Conservation (phyloP, 2,797 vertebrate species). For the Myotis findleyi region DNA sequence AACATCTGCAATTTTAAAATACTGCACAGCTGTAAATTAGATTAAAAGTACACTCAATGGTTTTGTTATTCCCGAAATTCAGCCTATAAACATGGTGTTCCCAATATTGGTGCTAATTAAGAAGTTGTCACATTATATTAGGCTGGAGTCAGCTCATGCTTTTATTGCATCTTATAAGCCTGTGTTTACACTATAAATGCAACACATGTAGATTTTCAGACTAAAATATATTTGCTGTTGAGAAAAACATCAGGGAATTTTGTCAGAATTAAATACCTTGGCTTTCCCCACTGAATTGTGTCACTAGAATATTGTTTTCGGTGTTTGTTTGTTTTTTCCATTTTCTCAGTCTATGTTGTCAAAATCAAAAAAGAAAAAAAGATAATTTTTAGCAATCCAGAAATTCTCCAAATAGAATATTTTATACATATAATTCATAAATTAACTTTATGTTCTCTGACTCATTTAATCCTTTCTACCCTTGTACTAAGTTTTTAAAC, state of each 20-base stretch:
- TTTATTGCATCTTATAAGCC: neutral
- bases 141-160: neutral
- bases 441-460: neutral
- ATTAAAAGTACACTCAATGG: neutral
- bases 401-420: neutral
- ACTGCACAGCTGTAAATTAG: neutral
- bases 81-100: neutral
- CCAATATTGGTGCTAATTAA: slow-evolving; percentile 56
- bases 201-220: neutral
- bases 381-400: neutral
- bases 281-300: neutral
- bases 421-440: neutral
- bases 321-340: neutral
- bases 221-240: neutral
- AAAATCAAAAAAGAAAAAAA: slow-evolving; percentile 33
- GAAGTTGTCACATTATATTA: slow-evolving; percentile 51
- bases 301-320: neutral
- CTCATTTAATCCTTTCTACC: neutral
- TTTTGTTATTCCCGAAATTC: slow-evolving; percentile 53
- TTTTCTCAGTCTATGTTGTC: neutral
- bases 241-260: neutral
- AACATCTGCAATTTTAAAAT: slow-evolving; percentile 38
- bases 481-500: neutral
- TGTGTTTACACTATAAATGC: neutral
- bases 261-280: slow-evolving; percentile 25